A percentile compares a stretch with the other conserved stretches of the same genome.
phyloP scores from a whole-genome alignment of 2,888 invertebrate species.

The Pherbina coryleti region DNA sequence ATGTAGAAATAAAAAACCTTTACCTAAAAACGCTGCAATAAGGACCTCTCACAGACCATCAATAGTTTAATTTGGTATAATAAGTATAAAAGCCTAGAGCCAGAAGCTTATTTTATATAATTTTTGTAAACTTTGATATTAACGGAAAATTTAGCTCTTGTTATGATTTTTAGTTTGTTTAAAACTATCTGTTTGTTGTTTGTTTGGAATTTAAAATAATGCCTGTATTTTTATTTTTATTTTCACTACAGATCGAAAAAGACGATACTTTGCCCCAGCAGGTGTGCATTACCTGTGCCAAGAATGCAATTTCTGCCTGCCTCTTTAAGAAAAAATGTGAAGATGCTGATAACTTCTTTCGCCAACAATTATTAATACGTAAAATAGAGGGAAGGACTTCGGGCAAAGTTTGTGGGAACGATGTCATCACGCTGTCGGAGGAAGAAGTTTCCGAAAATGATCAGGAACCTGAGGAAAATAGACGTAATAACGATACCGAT shows the following conservation, averaged over 20 bases:
- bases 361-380: constrained; percentile 64
- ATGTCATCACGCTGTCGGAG: constrained; percentile 48
- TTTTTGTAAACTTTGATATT: not conserved
- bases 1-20: not conserved
- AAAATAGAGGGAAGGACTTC: constrained; percentile 58
- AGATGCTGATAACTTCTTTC: constrained; percentile 68
- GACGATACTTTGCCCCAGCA: constrained; percentile 67
- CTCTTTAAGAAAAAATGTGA: constrained; percentile 68
- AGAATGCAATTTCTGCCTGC: constrained; percentile 65
- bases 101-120: not conserved
- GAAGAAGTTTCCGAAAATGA: constrained; percentile 46
- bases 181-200: not conserved
- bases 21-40: too few species aligned
- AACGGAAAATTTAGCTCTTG: too few species aligned
- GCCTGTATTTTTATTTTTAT: not conserved
- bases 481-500: constrained; percentile 35
- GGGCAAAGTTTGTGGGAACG: constrained; percentile 9
- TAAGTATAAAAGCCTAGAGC: too few species aligned
- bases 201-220: not conserved
- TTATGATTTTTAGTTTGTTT: not conserved
- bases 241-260: constrained; percentile 61
- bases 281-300: constrained; percentile 66
- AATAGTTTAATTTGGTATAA: too few species aligned
- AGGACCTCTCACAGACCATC: too few species aligned
- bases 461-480: not conserved